Evolutionary conservation across 1,140 invertebrate genomes (phyloP).

Genomic region (Phocides pigmalion): DNA sequence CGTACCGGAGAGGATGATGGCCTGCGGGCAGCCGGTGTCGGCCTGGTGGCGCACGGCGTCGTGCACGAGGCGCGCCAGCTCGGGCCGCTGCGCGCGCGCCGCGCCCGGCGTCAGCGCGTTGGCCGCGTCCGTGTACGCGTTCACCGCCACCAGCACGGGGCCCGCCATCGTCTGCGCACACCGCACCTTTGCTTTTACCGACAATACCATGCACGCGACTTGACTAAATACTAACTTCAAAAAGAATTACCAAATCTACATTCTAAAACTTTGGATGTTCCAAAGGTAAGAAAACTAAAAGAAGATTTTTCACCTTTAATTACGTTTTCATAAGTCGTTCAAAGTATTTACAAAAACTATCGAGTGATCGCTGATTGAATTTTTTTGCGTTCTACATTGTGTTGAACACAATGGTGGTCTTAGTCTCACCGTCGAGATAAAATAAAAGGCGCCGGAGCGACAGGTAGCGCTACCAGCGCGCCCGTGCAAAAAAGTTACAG

Average conservation of each 20-base stretch:
- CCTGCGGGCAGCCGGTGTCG: constrained; percentile 97
- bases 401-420: neutral
- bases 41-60: constrained; percentile 96
- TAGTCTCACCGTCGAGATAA: neutral
- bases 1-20: constrained; percentile 89
- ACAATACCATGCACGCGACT: too few species aligned
- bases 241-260: too few species aligned
- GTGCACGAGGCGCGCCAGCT: constrained; percentile 94
- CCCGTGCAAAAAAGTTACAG: neutral
- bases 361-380: neutral
- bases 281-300: neutral
- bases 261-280: too few species aligned
- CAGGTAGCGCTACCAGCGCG: neutral
- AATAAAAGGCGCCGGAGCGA: neutral
- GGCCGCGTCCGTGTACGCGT: constrained; percentile 93
- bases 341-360: neutral
- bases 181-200: too few species aligned
- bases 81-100: constrained; percentile 89
- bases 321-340: neutral
- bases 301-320: neutral
- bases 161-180: constrained; percentile 94
- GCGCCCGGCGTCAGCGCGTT: constrained; percentile 95
- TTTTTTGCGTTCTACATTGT: neutral
- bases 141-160: constrained; percentile 94
- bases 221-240: too few species aligned